Evolutionary conservation across 2,113 vertebrate genomes (phyloP), one percentile per base, ranked within the genome.

Genomic region (Crocuta crocuta): DNA sequence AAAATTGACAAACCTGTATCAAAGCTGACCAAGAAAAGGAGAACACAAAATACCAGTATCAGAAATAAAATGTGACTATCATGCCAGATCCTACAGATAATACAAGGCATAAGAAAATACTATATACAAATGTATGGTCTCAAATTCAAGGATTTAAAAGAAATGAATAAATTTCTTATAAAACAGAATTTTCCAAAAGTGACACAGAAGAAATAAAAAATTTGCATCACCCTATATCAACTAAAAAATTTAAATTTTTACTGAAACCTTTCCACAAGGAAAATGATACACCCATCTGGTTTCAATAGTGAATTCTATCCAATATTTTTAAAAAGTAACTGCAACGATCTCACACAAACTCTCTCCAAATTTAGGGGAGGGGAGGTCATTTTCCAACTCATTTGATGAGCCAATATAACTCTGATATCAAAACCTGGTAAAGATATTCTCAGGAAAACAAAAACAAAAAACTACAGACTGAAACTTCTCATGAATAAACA

Each of bases 281-380:
- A 65, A 88, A 91, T 17, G 63, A 26, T n/a, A 91, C 73, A 90
- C 12, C 33, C 35, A 83, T 33, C 5, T 84, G 17, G 5, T 95
- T 73, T 95, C n/a, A 81, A 73, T 70, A 11, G n/a, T 84, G 70
- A 83, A 80, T 79, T 65, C 10, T 50, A 71, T 61, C 48, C 94
- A 84, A 90, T 80, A 94, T 82, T 95, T 76, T 86, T 23, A 10
- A 91, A 82, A 82, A 81, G 12, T 81, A 81, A 96, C 48, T 26
- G 4, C 28, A 87, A 81, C 12, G 28, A 58, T 53, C 35, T 93
- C 48, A 81, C 7, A 90, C 4, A 80, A 93, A 55, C 5, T 45
- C 17, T 68, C 91, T 26, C 45, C 82, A 87, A 93, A 87, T 79
- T 58, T 24, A 82, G 26, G 39, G 28, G 6, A 61, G 35, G 28